phyloP scores from a whole-genome alignment of 2,113 vertebrate species.

The Carassius carassius region DNA sequence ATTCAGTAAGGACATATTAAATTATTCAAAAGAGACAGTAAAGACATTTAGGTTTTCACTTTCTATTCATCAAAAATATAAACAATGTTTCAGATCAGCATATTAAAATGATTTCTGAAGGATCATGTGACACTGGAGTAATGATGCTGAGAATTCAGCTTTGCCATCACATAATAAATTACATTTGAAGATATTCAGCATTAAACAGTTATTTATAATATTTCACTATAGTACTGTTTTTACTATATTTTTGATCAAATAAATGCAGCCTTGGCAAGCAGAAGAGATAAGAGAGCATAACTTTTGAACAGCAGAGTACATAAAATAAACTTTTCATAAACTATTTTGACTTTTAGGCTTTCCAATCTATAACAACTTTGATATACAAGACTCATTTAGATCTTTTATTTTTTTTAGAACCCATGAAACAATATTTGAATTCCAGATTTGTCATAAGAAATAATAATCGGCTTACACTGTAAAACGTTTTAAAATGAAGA shows the following conservation, averaged over 20 bases:
- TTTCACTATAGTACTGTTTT: background rate
- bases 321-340: background rate
- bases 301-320: background rate
- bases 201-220: background rate
- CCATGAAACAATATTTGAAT: background rate
- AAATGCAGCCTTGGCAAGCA: background rate
- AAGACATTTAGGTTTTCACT: too few relatives aligned
- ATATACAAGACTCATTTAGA: background rate
- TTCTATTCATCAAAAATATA: too few relatives aligned
- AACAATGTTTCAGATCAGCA: too few relatives aligned
- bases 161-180: background rate
- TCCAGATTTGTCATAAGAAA: background rate
- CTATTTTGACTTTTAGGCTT: background rate
- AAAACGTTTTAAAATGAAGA: too few relatives aligned
- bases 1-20: too few relatives aligned
- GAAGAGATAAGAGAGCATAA: background rate
- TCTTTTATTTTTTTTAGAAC: background rate
- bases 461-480: background rate
- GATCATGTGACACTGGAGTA: background rate
- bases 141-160: background rate
- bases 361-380: background rate
- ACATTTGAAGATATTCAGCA: background rate
- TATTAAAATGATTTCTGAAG: background rate
- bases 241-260: background rate
- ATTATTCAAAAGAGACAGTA: too few relatives aligned